Base-by-base conservation (phyloP, 2,888 invertebrate species). In the Stegophylla sp. region DNA sequence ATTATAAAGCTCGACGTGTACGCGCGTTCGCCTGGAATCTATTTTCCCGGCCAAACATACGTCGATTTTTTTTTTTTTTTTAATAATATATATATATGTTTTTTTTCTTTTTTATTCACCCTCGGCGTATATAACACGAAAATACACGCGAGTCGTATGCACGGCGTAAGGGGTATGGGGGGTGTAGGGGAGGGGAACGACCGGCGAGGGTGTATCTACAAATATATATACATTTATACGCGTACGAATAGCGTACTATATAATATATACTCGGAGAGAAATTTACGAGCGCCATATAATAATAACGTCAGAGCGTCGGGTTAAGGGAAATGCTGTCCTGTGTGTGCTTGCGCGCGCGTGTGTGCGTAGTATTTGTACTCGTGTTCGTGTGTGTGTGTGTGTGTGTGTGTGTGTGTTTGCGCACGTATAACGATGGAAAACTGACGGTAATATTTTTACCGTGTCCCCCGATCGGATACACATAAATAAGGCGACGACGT, bases 401-500 rank as follows among this genome's bases (percentile, higher is more conserved):
- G 17, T 15, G 53, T 4, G 15, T n/a, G 1, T 2, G 66, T 56
- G 26, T n/a, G 67, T 43, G n/a, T 45, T 41, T 9, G 56, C 5
- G 4, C 26, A 20, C n/a, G 23, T 20, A 59, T 45, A 71, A 48
- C 61, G 69, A 79, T 61, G 51, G 61, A 71, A 71, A 77, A 79
- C 41, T 61, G 69, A 71, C 59, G 23, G 61, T 51, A 71, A 61
- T 79, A 79, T 61, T 79, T 79, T 69, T 79, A 79, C 69, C 67
- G 20, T 1, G 13, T 34, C 48, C 79, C 48, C 48, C 79, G 61
- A 79, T 79, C 61, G 69, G 69, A 59, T 79, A 61, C 77, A 51
- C 77, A 79, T 79, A 79, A 79, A 79, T 67, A 59, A 79, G 45
- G 53, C 61, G 69, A 59, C 67, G 48, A 67, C 59, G 77, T 69